Conservation (phyloP, 2,113 vertebrate species). For the Cacatua alba region DNA sequence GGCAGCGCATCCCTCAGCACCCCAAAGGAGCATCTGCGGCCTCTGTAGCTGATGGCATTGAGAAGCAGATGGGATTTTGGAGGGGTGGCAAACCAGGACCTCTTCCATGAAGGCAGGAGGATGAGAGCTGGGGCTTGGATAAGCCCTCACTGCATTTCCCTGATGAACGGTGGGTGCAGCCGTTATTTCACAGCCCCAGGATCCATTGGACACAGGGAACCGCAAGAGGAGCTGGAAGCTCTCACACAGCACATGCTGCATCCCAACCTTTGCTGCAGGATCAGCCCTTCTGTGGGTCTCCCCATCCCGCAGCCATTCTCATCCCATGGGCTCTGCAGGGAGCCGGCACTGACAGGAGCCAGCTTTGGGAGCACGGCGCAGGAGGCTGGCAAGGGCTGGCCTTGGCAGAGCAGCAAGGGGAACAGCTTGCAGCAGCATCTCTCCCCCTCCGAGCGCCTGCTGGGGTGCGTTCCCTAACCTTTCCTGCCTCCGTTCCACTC, state of each 20-base stretch:
- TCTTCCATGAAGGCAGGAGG: neutral
- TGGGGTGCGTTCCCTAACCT: constrained; percentile 66
- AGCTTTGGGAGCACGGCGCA: neutral
- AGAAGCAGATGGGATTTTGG: accelerated
- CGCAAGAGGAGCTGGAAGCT: neutral
- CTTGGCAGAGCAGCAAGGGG: constrained; percentile 28
- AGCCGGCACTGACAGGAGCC: neutral
- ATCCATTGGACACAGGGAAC: accelerated
- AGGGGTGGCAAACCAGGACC: neutral
- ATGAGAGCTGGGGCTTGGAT: neutral
- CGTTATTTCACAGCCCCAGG: neutral
- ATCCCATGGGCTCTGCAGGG: neutral
- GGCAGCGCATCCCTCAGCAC: neutral
- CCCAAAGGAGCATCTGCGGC: neutral
- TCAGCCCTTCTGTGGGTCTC: neutral
- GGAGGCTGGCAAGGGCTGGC: constrained; percentile 18
- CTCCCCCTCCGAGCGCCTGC: constrained; percentile 17
- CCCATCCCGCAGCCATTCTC: neutral
- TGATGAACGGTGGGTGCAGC: neutral
- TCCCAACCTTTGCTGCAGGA: neutral
- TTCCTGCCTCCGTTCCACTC: constrained; percentile 56
- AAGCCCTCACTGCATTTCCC: neutral
- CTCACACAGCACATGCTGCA: accelerated
- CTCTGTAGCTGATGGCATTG: accelerated
- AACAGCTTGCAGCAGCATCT: constrained; percentile 56